Base-by-base conservation (phyloP, 2,888 invertebrate species). In the Argyresthia goedartella region DNA sequence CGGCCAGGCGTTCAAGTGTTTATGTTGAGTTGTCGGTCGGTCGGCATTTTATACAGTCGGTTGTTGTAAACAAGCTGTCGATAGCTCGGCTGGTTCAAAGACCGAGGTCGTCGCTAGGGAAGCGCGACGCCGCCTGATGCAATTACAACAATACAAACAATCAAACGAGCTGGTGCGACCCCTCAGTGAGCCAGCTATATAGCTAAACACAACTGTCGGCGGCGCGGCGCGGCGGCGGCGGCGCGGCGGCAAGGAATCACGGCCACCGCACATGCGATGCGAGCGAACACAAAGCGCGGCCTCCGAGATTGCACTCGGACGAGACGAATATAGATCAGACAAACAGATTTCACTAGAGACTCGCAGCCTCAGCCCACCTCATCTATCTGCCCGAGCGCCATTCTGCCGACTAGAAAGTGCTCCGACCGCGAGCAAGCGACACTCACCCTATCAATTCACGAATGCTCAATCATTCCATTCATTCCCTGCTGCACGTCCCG, bases 11-110 rank as follows among this genome's bases (percentile, higher is more conserved):
- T 25, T 25, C 25, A n/a, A n/a, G 25, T 25, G 25, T 25, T 25
- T 25, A 25, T 25, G 25, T 25, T 6, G 25, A 25, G 25, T 25
- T 25, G 25, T 11, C 50, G 53, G 42, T 39, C 50, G 25, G 39
- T 49, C 25, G 41, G 52, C 48, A 50, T 49, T 36, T 33, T 51
- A 25, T 25, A 25, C 25, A 25, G 25, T 25, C 25, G 25, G 25
- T 25, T 51, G 9, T 36, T 51, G 61, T 69, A 71, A 74, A 72
- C 71, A 72, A 73, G 67, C 57, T 64, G 64, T 63, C 63, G 62
- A 62, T 60, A 63, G 60, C 52, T 58, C 62, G 56, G 59, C 59
- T 69, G 67, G 80, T 77, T 80, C 77, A 77, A 78, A 74, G 77
- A 76, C 78, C 79, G 74, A 64, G 64, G 65, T 41, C 41, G n/a